Base-by-base conservation (phyloP, 2,888 invertebrate species). In the Andrena bicolor region DNA sequence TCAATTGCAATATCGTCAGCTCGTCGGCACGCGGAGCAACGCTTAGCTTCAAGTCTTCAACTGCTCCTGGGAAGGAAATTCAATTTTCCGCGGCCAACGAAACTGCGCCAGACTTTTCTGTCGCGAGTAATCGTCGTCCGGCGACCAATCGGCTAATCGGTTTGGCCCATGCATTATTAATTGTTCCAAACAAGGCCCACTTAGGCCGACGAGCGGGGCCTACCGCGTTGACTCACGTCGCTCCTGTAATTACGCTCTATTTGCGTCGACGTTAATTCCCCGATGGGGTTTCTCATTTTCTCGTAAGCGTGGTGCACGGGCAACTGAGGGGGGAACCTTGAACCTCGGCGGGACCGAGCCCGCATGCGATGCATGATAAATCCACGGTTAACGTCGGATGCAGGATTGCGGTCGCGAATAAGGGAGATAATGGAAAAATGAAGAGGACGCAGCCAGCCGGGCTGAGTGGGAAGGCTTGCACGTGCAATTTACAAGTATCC, bases 401-500 rank as follows among this genome's bases (percentile, higher is more conserved):
- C 53, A 16, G 77, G 64, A 86, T 80, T 66, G 76, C 76, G 66
- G 75, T 75, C 78, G 74, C 81, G 72, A 76, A 69, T 73, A 66
- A 83, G 86, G 60, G 60, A 71, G 68, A 74, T 71, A 76, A 82
- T 74, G 68, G 65, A 83, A 77, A 80, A 86, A 75, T 61, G 68
- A 73, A 49, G 41, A 35, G 71, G 64, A 80, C 53, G 71, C 58
- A 30, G 63, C 10, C 23, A 23, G 16, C 28, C 32, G n/a, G 48
- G 20, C 41, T 6, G 56, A 41, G 58, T 13, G 64, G 58, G 77
- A 76, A 56, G 79, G 76, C 71, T 72, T 76, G 80, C 72, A 79
- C 83, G 73, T 78, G 85, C 88, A 88, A 86, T 90, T 90, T 90
- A 81, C 86, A 80, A 73, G 83, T 86, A 86, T 83, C 85, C 90